Conservation (phyloP, 2,797 vertebrate genomes). For the Huso huso region DNA sequence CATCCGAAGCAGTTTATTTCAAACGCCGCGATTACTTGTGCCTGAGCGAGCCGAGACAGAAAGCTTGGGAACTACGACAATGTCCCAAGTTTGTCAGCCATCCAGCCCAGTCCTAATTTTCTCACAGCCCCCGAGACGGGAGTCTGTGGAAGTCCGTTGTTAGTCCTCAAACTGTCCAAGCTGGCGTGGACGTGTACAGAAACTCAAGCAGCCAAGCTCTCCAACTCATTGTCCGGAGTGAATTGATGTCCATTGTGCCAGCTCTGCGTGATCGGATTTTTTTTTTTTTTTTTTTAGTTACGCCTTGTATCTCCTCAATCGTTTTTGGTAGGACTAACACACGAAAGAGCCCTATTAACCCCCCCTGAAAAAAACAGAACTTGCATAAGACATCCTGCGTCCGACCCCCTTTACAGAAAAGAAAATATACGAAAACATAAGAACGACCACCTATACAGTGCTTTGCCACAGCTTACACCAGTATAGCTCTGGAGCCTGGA, state of each 20-base stretch:
- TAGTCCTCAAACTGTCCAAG: constrained; percentile 34
- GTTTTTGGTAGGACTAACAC: constrained; percentile 27
- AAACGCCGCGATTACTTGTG: constrained; percentile 22
- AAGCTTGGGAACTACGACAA: constrained; percentile 15
- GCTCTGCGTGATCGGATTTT: constrained; percentile 35
- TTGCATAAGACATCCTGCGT: neutral
- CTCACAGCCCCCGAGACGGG: constrained; percentile 33
- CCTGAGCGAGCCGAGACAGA: constrained; percentile 21
- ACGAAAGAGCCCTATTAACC: constrained; percentile 25
- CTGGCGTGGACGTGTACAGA: constrained; percentile 49
- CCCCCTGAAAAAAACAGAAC: constrained; percentile 22
- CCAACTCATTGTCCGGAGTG: constrained; percentile 44
- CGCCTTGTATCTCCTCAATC: constrained; percentile 21
- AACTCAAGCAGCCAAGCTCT: constrained; percentile 46
- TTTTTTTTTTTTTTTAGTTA: constrained; percentile 6
- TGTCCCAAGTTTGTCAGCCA: constrained; percentile 6
- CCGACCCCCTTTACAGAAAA: constrained; percentile 10
- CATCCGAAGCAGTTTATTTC: constrained; percentile 10
- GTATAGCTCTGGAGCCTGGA: neutral
- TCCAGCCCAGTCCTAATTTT: constrained; percentile 30
- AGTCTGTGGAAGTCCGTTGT: constrained; percentile 42
- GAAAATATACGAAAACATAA: constrained; percentile 6
- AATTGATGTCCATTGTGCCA: constrained; percentile 50
- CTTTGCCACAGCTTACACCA: neutral
- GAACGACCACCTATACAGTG: no score